Base-by-base conservation (phyloP, 1,140 invertebrate species). In the Ridgeia piscesae region DNA sequence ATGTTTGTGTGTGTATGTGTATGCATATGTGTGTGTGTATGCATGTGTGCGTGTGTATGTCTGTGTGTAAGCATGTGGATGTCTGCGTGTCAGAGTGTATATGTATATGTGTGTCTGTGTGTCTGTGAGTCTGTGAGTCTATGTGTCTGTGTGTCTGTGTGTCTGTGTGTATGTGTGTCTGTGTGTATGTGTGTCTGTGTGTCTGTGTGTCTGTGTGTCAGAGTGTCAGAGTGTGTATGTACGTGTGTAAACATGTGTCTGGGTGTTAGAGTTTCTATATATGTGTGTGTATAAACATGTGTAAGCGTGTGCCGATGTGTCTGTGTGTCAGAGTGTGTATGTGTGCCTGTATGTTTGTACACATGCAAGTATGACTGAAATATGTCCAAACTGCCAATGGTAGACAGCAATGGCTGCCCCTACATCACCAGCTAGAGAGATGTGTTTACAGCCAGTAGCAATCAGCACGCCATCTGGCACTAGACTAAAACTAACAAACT, bases 41-140 rank as follows among this genome's bases (percentile, higher is more conserved):
- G 89, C 89, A 90, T 90, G 31, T 27, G 89, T 33, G 89, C 34
- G 89, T 89, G 34, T n/a, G n/a, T n/a, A n/a, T n/a, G n/a, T n/a
- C n/a, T n/a, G n/a, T n/a, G n/a, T n/a, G n/a, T n/a, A n/a, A n/a
- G n/a, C n/a, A n/a, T n/a, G n/a, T n/a, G n/a, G n/a, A n/a, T n/a
- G n/a, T n/a, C n/a, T n/a, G n/a, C n/a, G n/a, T n/a, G n/a, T n/a
- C n/a, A n/a, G n/a, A n/a, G n/a, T n/a, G n/a, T n/a, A n/a, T n/a
- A n/a, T n/a, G n/a, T n/a, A n/a, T n/a, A n/a, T n/a, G n/a, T n/a
- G n/a, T n/a, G n/a, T n/a, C n/a, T n/a, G n/a, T n/a, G n/a, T n/a
- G n/a, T n/a, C n/a, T n/a, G n/a, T n/a, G n/a, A n/a, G n/a, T n/a
- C n/a, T n/a, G n/a, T n/a, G n/a, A 0, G 21, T 33, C n/a, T n/a